Conservation (phyloP, 1,140 invertebrate species). For the Steinernema feltiae region DNA sequence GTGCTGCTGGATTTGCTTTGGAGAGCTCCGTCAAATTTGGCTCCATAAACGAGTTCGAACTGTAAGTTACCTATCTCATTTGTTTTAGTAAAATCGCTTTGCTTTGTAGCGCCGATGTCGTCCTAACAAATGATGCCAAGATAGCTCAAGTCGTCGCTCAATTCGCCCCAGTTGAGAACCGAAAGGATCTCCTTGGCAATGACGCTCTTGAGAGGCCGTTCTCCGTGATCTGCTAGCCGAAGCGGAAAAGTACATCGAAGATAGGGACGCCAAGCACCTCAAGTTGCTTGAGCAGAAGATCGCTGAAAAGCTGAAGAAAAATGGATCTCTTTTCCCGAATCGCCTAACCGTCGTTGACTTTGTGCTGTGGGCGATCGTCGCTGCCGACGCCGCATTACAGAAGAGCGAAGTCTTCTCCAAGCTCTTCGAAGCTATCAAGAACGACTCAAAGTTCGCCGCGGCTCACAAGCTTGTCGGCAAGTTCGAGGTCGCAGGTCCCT, state of each 20-base stretch:
- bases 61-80: too few relatives aligned
- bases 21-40: constrained; percentile 16
- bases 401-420: background rate
- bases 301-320: background rate
- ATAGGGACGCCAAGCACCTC: background rate
- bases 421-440: constrained; percentile 10
- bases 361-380: background rate
- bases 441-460: background rate
- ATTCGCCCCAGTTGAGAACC: background rate
- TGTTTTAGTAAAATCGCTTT: too few relatives aligned
- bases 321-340: background rate
- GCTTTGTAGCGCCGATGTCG: too few relatives aligned
- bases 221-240: background rate
- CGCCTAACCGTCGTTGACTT: constrained; percentile 11
- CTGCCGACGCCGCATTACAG: background rate
- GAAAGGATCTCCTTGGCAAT: background rate
- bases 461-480: constrained; percentile 9
- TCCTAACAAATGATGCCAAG: background rate
- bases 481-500: constrained; percentile 2
- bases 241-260: background rate
- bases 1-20: constrained; percentile 16
- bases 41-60: background rate
- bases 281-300: background rate
- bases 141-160: background rate
- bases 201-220: background rate